Base-by-base conservation (phyloP, 2,113 vertebrate genomes). In the Xenus cinereus region DNA sequence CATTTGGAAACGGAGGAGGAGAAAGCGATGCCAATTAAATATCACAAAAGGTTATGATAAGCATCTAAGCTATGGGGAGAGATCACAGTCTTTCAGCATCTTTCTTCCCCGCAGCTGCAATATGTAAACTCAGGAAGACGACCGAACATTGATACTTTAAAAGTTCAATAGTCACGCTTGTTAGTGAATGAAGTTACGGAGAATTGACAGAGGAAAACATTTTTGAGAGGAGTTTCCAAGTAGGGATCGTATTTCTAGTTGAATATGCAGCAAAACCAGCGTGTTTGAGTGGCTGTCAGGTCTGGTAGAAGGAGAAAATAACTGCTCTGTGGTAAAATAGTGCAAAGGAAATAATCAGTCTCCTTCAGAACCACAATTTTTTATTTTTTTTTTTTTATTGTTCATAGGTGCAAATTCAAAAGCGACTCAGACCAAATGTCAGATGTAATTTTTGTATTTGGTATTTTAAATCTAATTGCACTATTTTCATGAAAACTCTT, bases 201-300 rank as follows among this genome's bases (percentile, higher is more conserved):
- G 89, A 75, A 89, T 12, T 95, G 92, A 91, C 87, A 96, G 92
- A 20, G 82, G 77, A 92, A 97, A 97, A 91, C 69, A 15, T 87
- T 93, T 96, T 41, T 66, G 86, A 95, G 91, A 84, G 84, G 71
- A 59, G 91, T 94, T 95, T 96, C 92, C 94, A 94, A 92, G 87
- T 12, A 45, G 81, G 60, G 87, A 85, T 96, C 81, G 1, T 87
- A 39, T 96, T 96, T 94, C 96, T 89, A 9, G 35, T 92, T 89
- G 43, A 91, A 77, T 69, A 80, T 66, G 89, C 74, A 91, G 76
- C 89, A 96, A 92, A 96, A 59, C 33, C 59, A 76, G 68, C 2
- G 0, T 45, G 6, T 92, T 73, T 87, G 90, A 94, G 79, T 66
- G 74, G 59, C 60, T 93, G 92, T 92, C 95, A 89, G 80, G n/a